Evolutionary conservation across 2,888 invertebrate genomes (phyloP), one percentile per base, ranked within the genome.

Genomic region (Herminia tarsipennalis): DNA sequence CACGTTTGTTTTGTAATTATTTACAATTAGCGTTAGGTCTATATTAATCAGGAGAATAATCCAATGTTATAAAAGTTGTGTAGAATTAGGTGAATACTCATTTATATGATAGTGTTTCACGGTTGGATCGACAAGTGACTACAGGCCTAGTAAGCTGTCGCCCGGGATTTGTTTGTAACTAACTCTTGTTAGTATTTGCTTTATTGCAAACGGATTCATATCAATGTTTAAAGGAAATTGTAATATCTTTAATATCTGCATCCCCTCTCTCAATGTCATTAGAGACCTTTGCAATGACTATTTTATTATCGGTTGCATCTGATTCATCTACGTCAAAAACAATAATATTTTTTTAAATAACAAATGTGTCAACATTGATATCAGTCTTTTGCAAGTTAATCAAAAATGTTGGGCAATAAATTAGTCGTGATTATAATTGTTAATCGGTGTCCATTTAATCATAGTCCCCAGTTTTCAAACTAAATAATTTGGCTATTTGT

Each of bases 31-130:
- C 66, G 44, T 62, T 75, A 76, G 76, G 74, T 78, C 76, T 80
- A 78, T 77, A 78, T 78, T 76, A 79, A 79, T 81, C 76, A 77
- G 78, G 76, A 67, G 63, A 73, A 67, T 76, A 83, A 77, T 85
- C 79, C 81, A 80, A 74, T 83, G 86, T 88, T 82, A 83, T 78
- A 64, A 79, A 76, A 78, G 78, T 88, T 86, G 84, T 82, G 86
- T 88, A 87, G 86, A 81, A 73, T 78, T 81, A 78, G 72, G 70
- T 78, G 74, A 75, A 73, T 75, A 70, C 75, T 71, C 75, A 75
- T 73, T 73, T 70, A 67, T 57, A 69, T 69, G 62, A 71, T 73
- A 75, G 70, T 70, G 66, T 72, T 71, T 66, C 62, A 56, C 65
- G 64, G 60, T 73, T 66, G 46, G 50, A 62, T 57, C 51, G 64